Evolutionary conservation across 2,113 vertebrate genomes (phyloP), one percentile per base, ranked within the genome.

Genomic region (Sakesphorus luctuosus): DNA sequence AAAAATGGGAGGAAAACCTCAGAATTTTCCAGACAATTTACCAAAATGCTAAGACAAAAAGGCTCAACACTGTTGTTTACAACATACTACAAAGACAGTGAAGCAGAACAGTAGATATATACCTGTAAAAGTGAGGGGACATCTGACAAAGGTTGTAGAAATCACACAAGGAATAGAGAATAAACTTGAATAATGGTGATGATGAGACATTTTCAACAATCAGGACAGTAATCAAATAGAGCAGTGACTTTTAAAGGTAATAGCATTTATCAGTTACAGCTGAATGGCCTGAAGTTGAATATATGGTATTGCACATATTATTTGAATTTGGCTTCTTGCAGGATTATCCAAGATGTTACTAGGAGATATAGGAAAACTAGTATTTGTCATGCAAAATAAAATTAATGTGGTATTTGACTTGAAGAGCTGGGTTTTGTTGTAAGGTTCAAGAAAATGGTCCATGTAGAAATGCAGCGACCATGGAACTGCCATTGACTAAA

Each of bases 1-100:
- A 86, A 38, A 43, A 13, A 71, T 26, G 13, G 4, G 38, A 95
- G 89, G 24, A 38, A 28, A 59, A 66, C 7, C 4, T 59, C 18
- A 40, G 61, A 92, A 71, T 90, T 50, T 33, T 62, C 85, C 67
- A 40, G 18, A 40, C 18, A 76, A 38, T 73, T 94, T 33, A 88
- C 91, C 24, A 78, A 96, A 97, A 95, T 94, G 9, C 38, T 85
- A 40, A 96, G 56, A 86, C 29, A 49, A 47, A 81, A 82, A 74
- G 49, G 73, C 10, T n/a, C 11, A 56, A 14, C 12, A 11, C 11
- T 36, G 13, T 50, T 73, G 10, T 93, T 62, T 63, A 18, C 33
- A 66, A 38, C 26, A 53, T 40, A 55, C 46, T 46, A 65, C 71
- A 96, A 89, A 92, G 38, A 65, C 3, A 94, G 33, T 68, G 72